Conservation (phyloP, 2,888 invertebrate genomes). For the Elmis aenea region DNA sequence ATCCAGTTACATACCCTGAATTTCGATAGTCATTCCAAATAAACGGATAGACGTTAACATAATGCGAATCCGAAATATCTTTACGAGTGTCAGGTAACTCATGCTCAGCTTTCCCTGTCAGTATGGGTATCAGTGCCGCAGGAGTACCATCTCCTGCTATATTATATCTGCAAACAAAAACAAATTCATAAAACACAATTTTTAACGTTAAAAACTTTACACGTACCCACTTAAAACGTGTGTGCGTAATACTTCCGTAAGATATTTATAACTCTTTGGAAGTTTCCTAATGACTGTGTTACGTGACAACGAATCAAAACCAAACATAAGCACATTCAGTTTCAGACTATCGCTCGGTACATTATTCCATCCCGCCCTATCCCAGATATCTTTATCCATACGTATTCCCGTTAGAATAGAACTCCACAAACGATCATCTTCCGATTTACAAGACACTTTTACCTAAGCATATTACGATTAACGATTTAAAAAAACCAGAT, state of each 20-base stretch:
- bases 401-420: conserved; percentile 62
- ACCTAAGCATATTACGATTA: too few species aligned
- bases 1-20: conserved; percentile 72
- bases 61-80: conserved; percentile 56
- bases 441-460: conserved; percentile 58
- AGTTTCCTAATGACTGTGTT: conserved; percentile 76
- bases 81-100: conserved; percentile 83
- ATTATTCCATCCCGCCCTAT: conserved; percentile 48
- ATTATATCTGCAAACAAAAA: conserved; percentile 53
- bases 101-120: conserved; percentile 80
- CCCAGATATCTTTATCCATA: conserved; percentile 45
- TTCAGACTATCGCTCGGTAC: conserved; percentile 49
- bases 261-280: conserved; percentile 67
- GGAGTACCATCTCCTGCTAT: conserved; percentile 86
- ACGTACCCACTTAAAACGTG: conserved; percentile 64
- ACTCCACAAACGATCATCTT: conserved; percentile 56
- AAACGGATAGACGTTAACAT: conserved; percentile 76
- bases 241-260: conserved; percentile 58
- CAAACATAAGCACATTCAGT: conserved; percentile 76
- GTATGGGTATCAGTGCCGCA: conserved; percentile 79
- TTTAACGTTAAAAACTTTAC: too few species aligned
- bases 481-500: too few species aligned
- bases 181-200: too few species aligned
- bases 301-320: conserved; percentile 83
- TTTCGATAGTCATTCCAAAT: conserved; percentile 75